Evolutionary conservation across 2,888 invertebrate genomes (phyloP), one percentile per base, ranked within the genome.

Genomic region (Rhamphomyia laevipes): DNA sequence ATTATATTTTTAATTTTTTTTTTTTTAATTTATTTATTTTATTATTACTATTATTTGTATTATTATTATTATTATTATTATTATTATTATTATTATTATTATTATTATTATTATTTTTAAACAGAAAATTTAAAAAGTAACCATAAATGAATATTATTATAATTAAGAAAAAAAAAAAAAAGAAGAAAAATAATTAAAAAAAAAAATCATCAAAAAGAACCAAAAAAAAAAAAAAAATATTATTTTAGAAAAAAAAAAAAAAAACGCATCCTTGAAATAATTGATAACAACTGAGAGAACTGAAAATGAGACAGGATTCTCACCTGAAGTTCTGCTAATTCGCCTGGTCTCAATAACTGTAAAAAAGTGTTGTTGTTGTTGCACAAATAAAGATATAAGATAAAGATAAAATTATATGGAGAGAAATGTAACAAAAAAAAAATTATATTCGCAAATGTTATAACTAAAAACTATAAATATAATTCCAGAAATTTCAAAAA

Each of bases 291-390:
- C 4, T 7, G 23, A 27, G 23, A 27, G 23, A 27, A 27, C 4
- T 7, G 23, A 27, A 9, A 27, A 9, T 7, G 23, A 27, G 23
- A 27, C 23, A 6, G 23, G 23, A 47, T 49, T 63, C 70, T 70
- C 69, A 84, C 84, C 84, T 84, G 83, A 70, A 75, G 74, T 72
- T 83, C 82, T 71, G 77, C 74, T 67, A 84, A 78, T 76, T 84
- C 84, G 74, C 84, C 84, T 69, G 84, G 84, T 72, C 84, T 82
- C 74, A 84, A 82, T 74, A 69, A 66, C 70, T 70, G 67, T 53
- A 67, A 60, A 50, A 46, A 16, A 16, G 35, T 48, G 21, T 47
- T 44, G 41, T 33, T 21, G 23, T 31, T 45, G 16, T 35, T 17
- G 23, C 12, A 35, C 31, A 17, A 31, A 33, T 45, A 47, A 49